Percentiles rank a stretch among this genome's conserved stretches.
phyloP scores from a whole-genome alignment of 2,888 invertebrate species.

The Gandaritis pyraliata region DNA sequence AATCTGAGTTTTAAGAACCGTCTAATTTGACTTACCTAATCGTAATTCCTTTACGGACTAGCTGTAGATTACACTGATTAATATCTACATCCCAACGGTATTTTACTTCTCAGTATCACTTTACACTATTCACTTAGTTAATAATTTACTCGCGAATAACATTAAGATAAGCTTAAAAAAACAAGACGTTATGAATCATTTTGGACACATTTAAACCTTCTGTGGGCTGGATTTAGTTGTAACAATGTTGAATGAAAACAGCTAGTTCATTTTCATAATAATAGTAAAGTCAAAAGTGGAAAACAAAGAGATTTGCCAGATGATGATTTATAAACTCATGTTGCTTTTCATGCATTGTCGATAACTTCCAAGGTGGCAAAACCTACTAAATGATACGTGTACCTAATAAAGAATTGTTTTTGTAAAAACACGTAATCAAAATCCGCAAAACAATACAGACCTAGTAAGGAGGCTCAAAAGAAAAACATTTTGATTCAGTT shows the following conservation, averaged over 20 bases:
- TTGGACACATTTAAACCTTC: conserved; percentile 67
- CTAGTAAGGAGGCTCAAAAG: too few species aligned
- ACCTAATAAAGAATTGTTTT: too few species aligned
- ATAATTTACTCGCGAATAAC: conserved; percentile 55
- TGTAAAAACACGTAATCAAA: too few species aligned
- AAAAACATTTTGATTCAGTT: too few species aligned
- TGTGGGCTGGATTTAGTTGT: conserved; percentile 58
- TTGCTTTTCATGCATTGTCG: too few species aligned
- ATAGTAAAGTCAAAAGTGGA: too few species aligned
- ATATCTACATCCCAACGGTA: conserved; percentile 41
- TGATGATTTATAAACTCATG: too few species aligned
- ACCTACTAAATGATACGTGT: too few species aligned
- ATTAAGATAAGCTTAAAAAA: conserved; percentile 71
- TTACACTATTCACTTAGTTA: conserved; percentile 46
- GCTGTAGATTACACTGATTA: conserved; percentile 18
- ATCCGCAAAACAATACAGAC: too few species aligned
- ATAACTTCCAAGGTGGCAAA: too few species aligned
- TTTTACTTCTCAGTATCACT: conserved; percentile 44
- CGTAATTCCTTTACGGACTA: conserved; percentile 1
- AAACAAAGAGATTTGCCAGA: too few species aligned
- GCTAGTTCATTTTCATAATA: conserved; percentile 12
- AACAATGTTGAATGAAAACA: conserved; percentile 2
- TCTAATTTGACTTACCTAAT: neutral
- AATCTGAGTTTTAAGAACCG: too few species aligned
- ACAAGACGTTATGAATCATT: conserved; percentile 60